phyloP scores from a whole-genome alignment of 1,140 invertebrate genomes.

The Pseudoatta argentina region DNA sequence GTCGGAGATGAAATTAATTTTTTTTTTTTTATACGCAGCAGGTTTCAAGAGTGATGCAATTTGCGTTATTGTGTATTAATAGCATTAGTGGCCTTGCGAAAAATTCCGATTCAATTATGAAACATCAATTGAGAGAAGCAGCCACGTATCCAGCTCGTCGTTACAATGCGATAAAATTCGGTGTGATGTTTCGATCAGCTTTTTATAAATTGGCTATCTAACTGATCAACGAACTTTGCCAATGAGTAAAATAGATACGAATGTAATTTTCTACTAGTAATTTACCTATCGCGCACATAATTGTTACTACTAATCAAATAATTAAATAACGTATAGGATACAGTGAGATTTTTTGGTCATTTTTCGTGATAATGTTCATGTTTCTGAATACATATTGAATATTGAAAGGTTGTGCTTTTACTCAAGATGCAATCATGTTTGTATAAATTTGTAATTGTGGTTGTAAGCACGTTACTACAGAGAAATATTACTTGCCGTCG shows the following conservation, averaged over 20 bases:
- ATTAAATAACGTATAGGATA: not conserved
- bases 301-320: not conserved
- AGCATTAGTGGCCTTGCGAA: conserved; percentile 39
- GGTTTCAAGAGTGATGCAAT: conserved; percentile 40
- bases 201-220: conserved; percentile 26
- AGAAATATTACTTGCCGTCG: too few relatives aligned
- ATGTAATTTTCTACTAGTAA: not conserved
- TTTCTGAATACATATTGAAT: too few relatives aligned
- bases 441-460: too few relatives aligned
- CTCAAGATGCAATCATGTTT: too few relatives aligned
- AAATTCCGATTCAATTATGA: conserved; percentile 42
- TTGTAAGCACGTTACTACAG: too few relatives aligned
- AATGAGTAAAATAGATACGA: conserved; percentile 1
- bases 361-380: too few relatives aligned
- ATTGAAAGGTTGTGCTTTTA: too few relatives aligned
- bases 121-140: conserved; percentile 20
- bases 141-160: not conserved
- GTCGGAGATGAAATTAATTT: too few relatives aligned
- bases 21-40: not conserved
- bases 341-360: too few relatives aligned
- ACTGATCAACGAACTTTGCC: conserved; percentile 15
- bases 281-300: not conserved
- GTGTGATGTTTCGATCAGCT: conserved; percentile 9
- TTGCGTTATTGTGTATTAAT: conserved; percentile 58
- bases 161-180: conserved; percentile 18